These are phyloP conservation scores for Rousettus leschenaultii DNA, from an alignment of 2,113 vertebrate species.

Conservation along the genomic window DNA sequence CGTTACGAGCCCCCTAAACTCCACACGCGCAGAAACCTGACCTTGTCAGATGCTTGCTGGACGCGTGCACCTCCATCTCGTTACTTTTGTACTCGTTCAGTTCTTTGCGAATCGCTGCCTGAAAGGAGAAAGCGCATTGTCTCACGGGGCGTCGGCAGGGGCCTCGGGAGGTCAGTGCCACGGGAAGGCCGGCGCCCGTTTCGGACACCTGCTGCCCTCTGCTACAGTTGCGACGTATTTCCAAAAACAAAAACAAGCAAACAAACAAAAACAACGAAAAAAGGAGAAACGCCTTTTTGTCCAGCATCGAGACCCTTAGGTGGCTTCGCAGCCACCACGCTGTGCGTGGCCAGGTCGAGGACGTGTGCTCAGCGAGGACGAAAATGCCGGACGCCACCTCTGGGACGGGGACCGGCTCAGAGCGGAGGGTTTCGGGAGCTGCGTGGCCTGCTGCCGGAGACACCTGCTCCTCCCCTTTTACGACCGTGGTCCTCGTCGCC, in stretches of 20 bases:
- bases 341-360: fast-evolving
- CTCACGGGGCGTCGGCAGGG: neutral
- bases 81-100: constrained; percentile 99
- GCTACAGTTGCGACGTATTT: neutral
- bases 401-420: neutral
- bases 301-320: too few relatives aligned
- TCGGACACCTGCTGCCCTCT: neutral
- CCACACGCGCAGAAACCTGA: constrained; percentile 71
- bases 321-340: neutral
- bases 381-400: neutral
- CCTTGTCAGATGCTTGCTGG: constrained; percentile 99
- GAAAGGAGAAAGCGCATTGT: constrained; percentile 44
- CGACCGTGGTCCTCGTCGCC: neutral
- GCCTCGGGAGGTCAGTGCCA: neutral
- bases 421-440: neutral
- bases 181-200: too few relatives aligned
- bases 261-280: too few relatives aligned
- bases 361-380: neutral
- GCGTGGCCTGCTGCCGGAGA: neutral
- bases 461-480: neutral
- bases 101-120: constrained; percentile 99
- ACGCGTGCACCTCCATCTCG: constrained; percentile 98
- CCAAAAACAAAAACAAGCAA: too few relatives aligned
- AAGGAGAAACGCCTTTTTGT: fast-evolving
- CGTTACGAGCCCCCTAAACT: neutral